Evolutionary conservation across 2,797 vertebrate genomes (phyloP), one percentile per base, ranked within the genome.

Genomic region (Gymnocypris eckloni): DNA sequence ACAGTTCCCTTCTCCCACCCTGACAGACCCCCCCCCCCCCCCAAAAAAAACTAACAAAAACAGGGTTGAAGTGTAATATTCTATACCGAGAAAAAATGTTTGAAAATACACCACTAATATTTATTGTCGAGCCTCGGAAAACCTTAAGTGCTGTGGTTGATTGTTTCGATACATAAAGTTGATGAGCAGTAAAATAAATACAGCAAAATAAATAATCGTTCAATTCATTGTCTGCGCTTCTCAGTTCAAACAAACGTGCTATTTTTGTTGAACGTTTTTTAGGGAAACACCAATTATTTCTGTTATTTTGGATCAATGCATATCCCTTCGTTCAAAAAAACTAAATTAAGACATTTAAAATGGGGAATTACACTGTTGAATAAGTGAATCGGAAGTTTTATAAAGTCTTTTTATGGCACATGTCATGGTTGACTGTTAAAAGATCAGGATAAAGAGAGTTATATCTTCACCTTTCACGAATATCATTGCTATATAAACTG

Each of bases 161-260:
- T 84, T 81, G 82, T 82, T 81, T 77, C 64, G 50, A 81, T 70
- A 78, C 69, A 71, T 15, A 22, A 87, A 72, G 59, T 20, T 48
- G 50, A 81, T 50, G 33, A 70, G 79, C 79, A 84, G 77, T 33
- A 77, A 81, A 86, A 88, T 84, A 88, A 86, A 88, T 88, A 88
- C 66, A 84, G 20, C 45, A 16, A 88, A 84, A 88, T 88, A 88
- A 88, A 88, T 88, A 84, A 81, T 20, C 43, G 75, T 66, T 79
- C 50, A 86, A 79, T 86, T 45, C 43, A 84, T 84, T 87, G 76
- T 87, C 86, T 70, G 45, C 85, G 85, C 85, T 77, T 77, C 20
- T 41, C n/a, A 45, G 79, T 70, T 73, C 22, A 41, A 69, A 54
- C 48, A 78, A 70, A 77, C 72, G 9, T 52, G 2, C 13, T 33